phyloP scores from a whole-genome alignment of 2,888 invertebrate species.

The Dryobota labecula region DNA sequence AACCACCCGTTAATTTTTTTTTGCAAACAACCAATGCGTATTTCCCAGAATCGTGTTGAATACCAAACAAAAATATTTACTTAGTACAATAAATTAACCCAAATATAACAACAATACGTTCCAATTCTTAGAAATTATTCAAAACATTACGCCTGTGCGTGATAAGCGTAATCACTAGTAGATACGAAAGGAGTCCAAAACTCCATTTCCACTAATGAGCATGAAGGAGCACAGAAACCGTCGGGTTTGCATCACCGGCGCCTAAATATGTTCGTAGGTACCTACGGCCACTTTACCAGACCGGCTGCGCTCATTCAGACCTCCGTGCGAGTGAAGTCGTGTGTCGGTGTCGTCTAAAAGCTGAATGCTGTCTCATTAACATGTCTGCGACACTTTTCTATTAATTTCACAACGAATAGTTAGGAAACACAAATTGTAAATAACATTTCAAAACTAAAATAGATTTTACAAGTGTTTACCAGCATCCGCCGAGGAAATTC shows the following conservation, averaged over 20 bases:
- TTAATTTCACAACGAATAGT: conserved; percentile 39
- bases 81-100: not conserved
- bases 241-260: conserved; percentile 30
- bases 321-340: conserved; percentile 50
- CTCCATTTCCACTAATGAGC: conserved; percentile 56
- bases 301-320: conserved; percentile 56
- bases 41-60: not conserved
- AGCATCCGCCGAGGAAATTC: conserved; percentile 25
- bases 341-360: conserved; percentile 40
- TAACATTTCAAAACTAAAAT: conserved; percentile 38
- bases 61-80: conserved; percentile 2
- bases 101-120: not conserved
- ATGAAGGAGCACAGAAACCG: conserved; percentile 33
- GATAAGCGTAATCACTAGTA: conserved; percentile 27
- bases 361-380: conserved; percentile 65
- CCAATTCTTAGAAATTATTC: conserved; percentile 15
- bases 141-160: conserved; percentile 7
- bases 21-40: not conserved
- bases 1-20: too few relatives aligned
- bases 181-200: conserved; percentile 32
- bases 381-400: conserved; percentile 42
- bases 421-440: conserved; percentile 32
- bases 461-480: conserved; percentile 41
- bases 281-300: conserved; percentile 54
- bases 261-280: conserved; percentile 32